phyloP scores from a whole-genome alignment of 1,140 invertebrate species.

The Oreohelix idahoensis region DNA sequence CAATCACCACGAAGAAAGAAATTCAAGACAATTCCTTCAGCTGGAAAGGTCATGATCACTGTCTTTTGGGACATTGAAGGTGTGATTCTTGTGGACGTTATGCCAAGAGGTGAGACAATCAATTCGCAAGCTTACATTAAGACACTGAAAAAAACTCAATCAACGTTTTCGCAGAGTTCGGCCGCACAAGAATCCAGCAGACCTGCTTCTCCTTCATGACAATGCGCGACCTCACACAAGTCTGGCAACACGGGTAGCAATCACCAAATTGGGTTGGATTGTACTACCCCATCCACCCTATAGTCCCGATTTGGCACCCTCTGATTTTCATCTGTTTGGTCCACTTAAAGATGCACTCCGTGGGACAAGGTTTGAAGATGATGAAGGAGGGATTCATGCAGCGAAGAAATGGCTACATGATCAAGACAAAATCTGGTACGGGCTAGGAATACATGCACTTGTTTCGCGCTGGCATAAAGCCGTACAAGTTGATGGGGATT shows the following conservation, averaged over 20 bases:
- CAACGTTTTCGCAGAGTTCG: conserved; percentile 1
- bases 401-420: conserved; percentile 3
- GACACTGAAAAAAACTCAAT: conserved; percentile 16
- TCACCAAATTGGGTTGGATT: conserved; percentile 1
- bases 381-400: not conserved
- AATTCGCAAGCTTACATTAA: conserved; percentile 1
- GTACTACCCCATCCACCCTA: conserved; percentile 6
- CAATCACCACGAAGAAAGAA: not conserved
- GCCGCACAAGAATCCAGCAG: conserved; percentile 12
- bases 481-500: not conserved
- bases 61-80: too few relatives aligned
- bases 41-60: not conserved
- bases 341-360: not conserved
- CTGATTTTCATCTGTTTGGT: conserved; percentile 7
- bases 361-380: conserved; percentile 3
- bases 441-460: not conserved
- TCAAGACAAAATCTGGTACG: not conserved
- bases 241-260: conserved; percentile 14
- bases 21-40: not conserved
- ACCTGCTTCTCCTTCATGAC: conserved; percentile 15
- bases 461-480: too few relatives aligned
- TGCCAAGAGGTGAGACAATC: conserved; percentile 1
- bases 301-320: too few relatives aligned
- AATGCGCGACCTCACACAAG: conserved; percentile 13
- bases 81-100: not conserved